phyloP scores from a whole-genome alignment of 2,888 invertebrate genomes.

The Thereva unica region DNA sequence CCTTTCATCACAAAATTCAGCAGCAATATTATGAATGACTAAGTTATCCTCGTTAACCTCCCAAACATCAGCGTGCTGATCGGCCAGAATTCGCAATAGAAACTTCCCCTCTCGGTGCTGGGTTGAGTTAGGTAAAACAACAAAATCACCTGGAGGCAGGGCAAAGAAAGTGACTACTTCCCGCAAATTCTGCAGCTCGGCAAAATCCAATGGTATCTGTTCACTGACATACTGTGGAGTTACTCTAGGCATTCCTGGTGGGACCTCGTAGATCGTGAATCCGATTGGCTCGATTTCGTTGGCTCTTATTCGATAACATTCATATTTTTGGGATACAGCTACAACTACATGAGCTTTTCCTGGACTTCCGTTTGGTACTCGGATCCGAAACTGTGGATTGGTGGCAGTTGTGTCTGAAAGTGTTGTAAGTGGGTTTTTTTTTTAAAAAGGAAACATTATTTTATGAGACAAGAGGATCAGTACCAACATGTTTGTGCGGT shows the following conservation, averaged over 20 bases:
- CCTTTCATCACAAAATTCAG: conserved; percentile 65
- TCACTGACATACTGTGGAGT: conserved; percentile 66
- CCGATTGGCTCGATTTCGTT: conserved; percentile 65
- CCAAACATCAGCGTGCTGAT: conserved; percentile 75
- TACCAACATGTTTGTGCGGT: conserved; percentile 65
- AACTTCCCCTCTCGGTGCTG: conserved; percentile 71
- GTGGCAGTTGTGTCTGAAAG: conserved; percentile 66
- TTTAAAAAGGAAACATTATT: conserved; percentile 1
- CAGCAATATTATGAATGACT: conserved; percentile 67
- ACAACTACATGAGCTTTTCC: conserved; percentile 73
- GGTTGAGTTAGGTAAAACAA: conserved; percentile 73
- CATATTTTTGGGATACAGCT: conserved; percentile 71
- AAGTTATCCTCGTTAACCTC: conserved; percentile 78
- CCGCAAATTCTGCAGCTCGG: conserved; percentile 55
- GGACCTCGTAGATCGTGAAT: conserved; percentile 73
- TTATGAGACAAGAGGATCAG: not conserved
- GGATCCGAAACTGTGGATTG: conserved; percentile 74
- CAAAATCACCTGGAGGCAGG: conserved; percentile 73
- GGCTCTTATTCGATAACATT: conserved; percentile 56
- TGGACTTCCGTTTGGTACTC: conserved; percentile 66
- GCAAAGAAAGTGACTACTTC: conserved; percentile 77
- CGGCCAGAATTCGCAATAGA: conserved; percentile 71
- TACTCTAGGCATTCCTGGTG: conserved; percentile 64
- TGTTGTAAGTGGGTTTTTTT: conserved; percentile 1
- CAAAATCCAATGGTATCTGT: conserved; percentile 52